Percentiles rank a stretch among this genome's conserved stretches.
These are phyloP conservation scores for Origma solitaria DNA, from an alignment of 2,113 vertebrate species.

Conservation along the genomic window DNA sequence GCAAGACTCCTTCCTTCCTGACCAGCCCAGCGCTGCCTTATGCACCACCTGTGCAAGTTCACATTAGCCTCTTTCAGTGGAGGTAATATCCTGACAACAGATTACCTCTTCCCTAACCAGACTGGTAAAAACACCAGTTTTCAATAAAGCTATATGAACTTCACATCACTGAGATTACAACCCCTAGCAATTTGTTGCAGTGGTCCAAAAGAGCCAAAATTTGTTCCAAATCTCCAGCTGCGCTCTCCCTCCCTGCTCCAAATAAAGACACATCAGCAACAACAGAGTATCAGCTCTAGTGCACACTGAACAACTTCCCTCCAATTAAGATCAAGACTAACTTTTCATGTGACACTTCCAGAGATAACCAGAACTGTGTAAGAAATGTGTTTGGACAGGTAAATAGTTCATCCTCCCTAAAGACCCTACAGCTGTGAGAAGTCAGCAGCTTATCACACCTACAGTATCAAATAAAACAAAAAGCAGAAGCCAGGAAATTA, in stretches of 20 bases:
- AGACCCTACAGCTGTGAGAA: background rate
- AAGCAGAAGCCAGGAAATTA: background rate
- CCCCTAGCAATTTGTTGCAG: background rate
- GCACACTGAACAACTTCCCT: background rate
- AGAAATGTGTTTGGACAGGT: background rate
- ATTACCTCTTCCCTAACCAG: background rate
- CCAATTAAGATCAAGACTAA: background rate
- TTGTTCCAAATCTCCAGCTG: background rate
- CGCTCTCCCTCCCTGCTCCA: background rate
- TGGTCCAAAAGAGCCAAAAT: background rate
- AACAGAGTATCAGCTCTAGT: background rate
- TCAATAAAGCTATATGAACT: background rate
- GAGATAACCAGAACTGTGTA: background rate
- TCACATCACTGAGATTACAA: background rate
- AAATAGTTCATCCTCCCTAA: background rate
- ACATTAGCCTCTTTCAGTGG: rapidly evolving
- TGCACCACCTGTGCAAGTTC: background rate
- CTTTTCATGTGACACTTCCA: background rate
- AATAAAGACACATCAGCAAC: background rate
- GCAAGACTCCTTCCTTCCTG: background rate
- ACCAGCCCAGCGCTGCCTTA: background rate
- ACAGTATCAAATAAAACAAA: background rate
- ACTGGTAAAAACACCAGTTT: background rate
- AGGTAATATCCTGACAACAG: background rate
- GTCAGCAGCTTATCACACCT: background rate